Percentiles rank a stretch among this genome's conserved stretches.
phyloP scores from a whole-genome alignment of 2,888 invertebrate species.

The Allophyes oxyacanthae region DNA sequence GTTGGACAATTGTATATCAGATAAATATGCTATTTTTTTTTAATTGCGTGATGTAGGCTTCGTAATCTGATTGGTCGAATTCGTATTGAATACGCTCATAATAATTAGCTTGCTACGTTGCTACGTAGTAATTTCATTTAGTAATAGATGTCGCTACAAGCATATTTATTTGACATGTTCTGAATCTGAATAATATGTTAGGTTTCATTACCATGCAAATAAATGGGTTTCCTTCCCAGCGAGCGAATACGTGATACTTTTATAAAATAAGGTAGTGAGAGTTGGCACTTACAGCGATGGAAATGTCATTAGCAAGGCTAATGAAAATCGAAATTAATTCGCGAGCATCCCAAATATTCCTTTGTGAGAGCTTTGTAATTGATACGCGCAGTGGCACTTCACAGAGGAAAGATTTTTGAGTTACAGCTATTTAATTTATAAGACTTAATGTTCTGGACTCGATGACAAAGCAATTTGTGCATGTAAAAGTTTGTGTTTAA shows the following conservation, averaged over 20 bases:
- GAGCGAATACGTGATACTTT: constrained; percentile 18
- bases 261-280: constrained; percentile 7
- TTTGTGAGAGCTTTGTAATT: constrained; percentile 26
- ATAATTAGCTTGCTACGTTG: no score
- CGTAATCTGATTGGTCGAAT: no score
- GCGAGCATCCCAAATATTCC: constrained; percentile 15
- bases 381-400: constrained; percentile 15
- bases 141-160: no score
- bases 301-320: constrained; percentile 18
- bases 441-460: constrained; percentile 7
- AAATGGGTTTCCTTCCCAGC: constrained; percentile 12
- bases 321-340: constrained; percentile 25
- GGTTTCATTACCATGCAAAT: constrained; percentile 31
- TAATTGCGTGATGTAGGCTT: no score
- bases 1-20: no score
- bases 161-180: constrained; percentile 6
- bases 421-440: constrained; percentile 8
- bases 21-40: no score
- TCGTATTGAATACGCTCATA: no score
- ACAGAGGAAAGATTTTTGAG: constrained; percentile 10
- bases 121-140: neutral
- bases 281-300: neutral
- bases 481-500: no score
- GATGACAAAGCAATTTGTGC: neutral
- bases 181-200: constrained; percentile 28